Conservation (phyloP, 2,888 invertebrate genomes). For the Eupithecia tripunctaria region DNA sequence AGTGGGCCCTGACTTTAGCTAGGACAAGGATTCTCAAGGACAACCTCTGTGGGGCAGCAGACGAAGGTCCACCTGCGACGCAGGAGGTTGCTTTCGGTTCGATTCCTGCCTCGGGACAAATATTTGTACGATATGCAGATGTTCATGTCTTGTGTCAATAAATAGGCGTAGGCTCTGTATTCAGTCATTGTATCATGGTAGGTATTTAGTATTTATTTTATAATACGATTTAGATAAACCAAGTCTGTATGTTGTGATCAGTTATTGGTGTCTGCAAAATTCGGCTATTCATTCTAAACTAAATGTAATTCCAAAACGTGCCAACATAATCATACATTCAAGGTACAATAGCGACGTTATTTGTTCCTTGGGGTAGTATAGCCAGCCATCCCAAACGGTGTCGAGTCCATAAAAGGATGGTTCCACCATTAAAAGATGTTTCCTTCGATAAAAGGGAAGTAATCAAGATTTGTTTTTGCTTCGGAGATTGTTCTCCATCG, state of each 20-base stretch:
- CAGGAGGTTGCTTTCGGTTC: no score
- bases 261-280: no score
- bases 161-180: no score
- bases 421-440: slow-evolving; percentile 10
- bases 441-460: slow-evolving; percentile 33
- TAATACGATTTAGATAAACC: no score
- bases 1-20: neutral
- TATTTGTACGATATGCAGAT: no score
- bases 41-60: no score
- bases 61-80: no score
- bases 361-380: neutral
- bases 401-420: slow-evolving; percentile 4
- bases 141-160: neutral
- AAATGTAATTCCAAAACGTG: neutral
- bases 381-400: neutral
- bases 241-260: no score
- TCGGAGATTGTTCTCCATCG: slow-evolving; percentile 22
- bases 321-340: neutral
- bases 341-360: neutral
- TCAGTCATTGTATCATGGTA: no score
- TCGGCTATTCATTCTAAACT: neutral
- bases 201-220: no score
- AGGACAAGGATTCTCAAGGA: neutral
- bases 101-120: no score
- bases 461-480: slow-evolving; percentile 34